These are phyloP conservation scores for Valencia hispanica DNA, from an alignment of 2,797 vertebrate species.

Conservation along the genomic window DNA sequence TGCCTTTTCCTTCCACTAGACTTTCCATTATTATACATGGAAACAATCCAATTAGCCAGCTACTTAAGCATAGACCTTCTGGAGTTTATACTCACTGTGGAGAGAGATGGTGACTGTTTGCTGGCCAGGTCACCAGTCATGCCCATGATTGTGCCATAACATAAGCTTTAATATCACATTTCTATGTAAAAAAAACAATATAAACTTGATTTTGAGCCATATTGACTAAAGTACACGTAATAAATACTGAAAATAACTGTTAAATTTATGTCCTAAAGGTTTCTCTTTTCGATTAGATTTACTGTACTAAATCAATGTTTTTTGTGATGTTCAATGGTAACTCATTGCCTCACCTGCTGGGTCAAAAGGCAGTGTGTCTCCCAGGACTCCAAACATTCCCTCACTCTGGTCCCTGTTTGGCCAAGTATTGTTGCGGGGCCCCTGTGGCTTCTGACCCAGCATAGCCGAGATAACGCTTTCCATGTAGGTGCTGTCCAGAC, in stretches of 20 bases:
- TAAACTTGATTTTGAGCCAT: no score
- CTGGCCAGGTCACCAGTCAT: neutral
- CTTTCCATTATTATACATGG: neutral
- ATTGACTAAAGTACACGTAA: no score
- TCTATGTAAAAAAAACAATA: no score
- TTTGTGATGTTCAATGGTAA: neutral
- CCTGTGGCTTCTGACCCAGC: conserved; percentile 95
- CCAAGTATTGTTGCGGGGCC: conserved; percentile 98
- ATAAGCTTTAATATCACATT: no score
- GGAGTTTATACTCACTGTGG: neutral
- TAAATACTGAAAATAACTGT: no score
- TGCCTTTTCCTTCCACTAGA: neutral
- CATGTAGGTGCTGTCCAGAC: conserved; percentile 98
- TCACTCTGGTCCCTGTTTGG: conserved; percentile 99
- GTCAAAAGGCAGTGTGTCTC: conserved; percentile 95
- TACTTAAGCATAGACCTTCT: neutral
- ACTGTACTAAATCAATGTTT: neutral
- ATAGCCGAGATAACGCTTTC: conserved; percentile 97
- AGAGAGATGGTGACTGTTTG: neutral
- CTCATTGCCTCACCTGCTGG: conserved; percentile 88
- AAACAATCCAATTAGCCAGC: neutral
- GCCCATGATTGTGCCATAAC: no score
- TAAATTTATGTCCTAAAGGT: no score
- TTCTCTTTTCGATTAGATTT: no score
- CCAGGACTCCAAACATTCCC: conserved; percentile 83